These are phyloP conservation scores for Drosophila takahashii DNA, from an alignment of 1,140 invertebrate species.

Conservation along the genomic window DNA sequence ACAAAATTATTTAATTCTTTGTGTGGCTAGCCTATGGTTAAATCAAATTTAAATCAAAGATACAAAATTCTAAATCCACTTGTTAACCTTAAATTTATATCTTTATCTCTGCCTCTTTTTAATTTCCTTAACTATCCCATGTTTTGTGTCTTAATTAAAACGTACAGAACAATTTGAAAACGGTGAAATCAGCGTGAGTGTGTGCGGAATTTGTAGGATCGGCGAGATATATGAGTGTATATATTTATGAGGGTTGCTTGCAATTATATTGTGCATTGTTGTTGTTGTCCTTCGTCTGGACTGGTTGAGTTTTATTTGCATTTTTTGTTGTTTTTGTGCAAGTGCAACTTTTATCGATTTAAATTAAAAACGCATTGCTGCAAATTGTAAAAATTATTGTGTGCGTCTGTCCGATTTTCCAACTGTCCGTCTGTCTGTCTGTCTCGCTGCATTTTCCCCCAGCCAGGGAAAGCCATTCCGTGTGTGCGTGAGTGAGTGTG, in stretches of 20 bases:
- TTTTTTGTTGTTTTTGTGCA: slow-evolving; percentile 67
- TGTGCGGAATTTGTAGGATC: slow-evolving; percentile 10
- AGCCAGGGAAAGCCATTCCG: background rate
- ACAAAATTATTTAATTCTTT: too few relatives aligned
- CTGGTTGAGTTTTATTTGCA: slow-evolving; percentile 26
- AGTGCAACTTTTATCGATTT: slow-evolving; percentile 82
- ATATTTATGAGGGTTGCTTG: slow-evolving; percentile 59
- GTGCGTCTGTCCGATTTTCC: slow-evolving; percentile 58
- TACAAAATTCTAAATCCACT: too few relatives aligned
- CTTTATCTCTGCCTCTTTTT: background rate
- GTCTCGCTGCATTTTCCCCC: slow-evolving; percentile 40
- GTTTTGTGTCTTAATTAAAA: slow-evolving; percentile 32
- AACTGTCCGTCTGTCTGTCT: slow-evolving; percentile 50
- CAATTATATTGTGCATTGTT: slow-evolving; percentile 76
- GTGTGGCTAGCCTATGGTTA: too few relatives aligned
- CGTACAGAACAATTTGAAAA: slow-evolving; percentile 12
- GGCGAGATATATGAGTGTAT: slow-evolving; percentile 15
- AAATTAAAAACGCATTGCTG: slow-evolving; percentile 82
- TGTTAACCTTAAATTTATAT: too few relatives aligned
- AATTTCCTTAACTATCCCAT: background rate
- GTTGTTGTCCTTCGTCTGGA: slow-evolving; percentile 42
- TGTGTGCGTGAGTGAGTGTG: slow-evolving; percentile 13
- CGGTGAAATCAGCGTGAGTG: slow-evolving; percentile 1
- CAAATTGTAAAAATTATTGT: slow-evolving; percentile 82
- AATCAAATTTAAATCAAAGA: too few relatives aligned